Conservation (phyloP, 2,113 vertebrate genomes). For the Chionomys nivalis region DNA sequence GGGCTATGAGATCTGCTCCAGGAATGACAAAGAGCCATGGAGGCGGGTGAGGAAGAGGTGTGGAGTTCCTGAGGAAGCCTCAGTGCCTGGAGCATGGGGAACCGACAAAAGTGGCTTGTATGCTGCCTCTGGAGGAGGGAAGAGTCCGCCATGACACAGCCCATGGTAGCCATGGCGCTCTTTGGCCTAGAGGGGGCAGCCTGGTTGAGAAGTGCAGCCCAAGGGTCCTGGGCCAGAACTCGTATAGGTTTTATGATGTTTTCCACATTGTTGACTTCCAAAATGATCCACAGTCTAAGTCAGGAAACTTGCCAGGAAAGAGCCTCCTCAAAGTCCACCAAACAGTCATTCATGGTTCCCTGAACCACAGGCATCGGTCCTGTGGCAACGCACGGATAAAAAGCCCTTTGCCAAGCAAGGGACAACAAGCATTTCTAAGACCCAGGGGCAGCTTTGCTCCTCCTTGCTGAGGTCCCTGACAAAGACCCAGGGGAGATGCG, state of each 20-base stretch:
- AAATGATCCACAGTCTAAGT: background rate
- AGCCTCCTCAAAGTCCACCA: background rate
- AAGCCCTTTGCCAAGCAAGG: background rate
- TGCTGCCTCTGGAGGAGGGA: background rate
- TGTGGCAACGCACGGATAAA: background rate
- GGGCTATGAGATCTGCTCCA: background rate
- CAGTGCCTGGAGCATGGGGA: background rate
- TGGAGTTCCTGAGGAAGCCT: background rate
- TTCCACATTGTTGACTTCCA: background rate
- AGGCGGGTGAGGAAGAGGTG: no score
- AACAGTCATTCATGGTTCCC: background rate
- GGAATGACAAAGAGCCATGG: no score
- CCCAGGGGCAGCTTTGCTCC: background rate
- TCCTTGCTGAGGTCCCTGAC: background rate
- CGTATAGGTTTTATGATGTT: background rate
- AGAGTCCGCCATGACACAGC: background rate
- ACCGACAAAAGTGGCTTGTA: background rate
- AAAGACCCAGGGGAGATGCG: background rate
- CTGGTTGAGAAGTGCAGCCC: background rate
- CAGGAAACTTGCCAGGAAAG: background rate
- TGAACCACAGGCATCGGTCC: background rate
- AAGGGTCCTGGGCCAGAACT: background rate
- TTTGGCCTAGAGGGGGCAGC: background rate
- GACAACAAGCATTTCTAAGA: background rate
- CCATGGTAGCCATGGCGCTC: background rate